A percentile compares a stretch with the other conserved stretches of the same genome.
Evolutionary conservation across 2,888 invertebrate species (phyloP).

Genomic region (Drosophila lutescens): DNA sequence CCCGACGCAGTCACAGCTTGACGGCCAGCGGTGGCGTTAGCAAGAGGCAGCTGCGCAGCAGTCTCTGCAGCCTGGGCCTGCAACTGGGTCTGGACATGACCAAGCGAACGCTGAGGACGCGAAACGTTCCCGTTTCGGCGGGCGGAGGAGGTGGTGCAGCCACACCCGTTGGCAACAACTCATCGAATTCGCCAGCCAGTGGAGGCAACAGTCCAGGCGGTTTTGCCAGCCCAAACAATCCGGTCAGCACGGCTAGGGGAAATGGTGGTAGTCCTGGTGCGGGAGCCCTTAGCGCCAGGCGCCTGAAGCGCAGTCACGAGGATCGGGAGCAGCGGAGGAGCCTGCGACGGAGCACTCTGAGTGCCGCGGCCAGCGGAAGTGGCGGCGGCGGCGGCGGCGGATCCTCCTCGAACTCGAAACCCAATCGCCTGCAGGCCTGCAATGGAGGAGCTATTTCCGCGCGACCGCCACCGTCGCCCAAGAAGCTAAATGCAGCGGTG

Average conservation of each 20-base stretch:
- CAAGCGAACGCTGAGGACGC: constrained; percentile 81
- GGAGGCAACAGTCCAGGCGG: background rate
- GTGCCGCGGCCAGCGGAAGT: constrained; percentile 19
- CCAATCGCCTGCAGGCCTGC: constrained; percentile 71
- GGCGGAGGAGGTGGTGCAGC: background rate
- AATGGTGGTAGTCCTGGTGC: constrained; percentile 69
- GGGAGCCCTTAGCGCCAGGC: constrained; percentile 35
- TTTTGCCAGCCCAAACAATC: background rate
- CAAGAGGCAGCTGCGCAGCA: constrained; percentile 82
- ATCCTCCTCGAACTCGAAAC: constrained; percentile 39
- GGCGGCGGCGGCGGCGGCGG: constrained; percentile 5
- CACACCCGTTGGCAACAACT: background rate
- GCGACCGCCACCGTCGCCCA: constrained; percentile 79
- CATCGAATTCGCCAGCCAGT: background rate
- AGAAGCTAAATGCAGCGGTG: constrained; percentile 69
- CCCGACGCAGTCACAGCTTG: constrained; percentile 55
- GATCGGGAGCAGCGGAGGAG: constrained; percentile 66
- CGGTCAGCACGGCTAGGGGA: constrained; percentile 29
- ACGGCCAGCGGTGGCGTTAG: constrained; percentile 55
- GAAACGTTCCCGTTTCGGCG: constrained; percentile 60
- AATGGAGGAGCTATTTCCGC: constrained; percentile 59
- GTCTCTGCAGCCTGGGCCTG: constrained; percentile 50
- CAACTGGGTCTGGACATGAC: constrained; percentile 67
- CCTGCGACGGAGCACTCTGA: constrained; percentile 44
- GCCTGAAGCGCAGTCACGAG: constrained; percentile 56